A percentile compares a stretch with the other conserved stretches of the same genome.
Conservation (phyloP, 2,113 vertebrate genomes). For the Agapornis roseicollis region DNA sequence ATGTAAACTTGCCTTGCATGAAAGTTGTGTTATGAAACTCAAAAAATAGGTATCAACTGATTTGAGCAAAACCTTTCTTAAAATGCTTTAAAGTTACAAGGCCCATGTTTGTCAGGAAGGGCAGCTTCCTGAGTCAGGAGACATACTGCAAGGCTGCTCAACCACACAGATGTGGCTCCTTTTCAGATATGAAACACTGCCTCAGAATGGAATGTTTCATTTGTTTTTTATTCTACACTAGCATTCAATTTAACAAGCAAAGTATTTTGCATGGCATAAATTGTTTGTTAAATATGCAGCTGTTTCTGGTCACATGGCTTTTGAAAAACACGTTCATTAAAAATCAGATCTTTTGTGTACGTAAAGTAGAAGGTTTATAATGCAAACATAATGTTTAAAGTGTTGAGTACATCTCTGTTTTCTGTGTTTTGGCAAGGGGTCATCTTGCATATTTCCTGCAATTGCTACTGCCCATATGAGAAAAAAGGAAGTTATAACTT, state of each 20-base stretch:
- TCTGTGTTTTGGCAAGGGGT: background rate
- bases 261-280: background rate
- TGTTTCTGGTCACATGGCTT: background rate
- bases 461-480: background rate
- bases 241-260: background rate
- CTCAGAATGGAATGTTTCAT: background rate
- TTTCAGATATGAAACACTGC: background rate
- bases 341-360: background rate
- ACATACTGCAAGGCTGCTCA: background rate
- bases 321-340: background rate
- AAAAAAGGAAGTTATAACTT: background rate
- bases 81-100: background rate
- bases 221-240: background rate
- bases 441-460: slow-evolving; percentile 20
- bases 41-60: background rate
- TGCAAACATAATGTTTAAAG: background rate
- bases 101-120: background rate
- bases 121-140: background rate
- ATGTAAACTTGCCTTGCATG: background rate
- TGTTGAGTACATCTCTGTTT: background rate
- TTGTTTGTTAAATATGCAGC: background rate
- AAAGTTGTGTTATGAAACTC: background rate
- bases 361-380: background rate
- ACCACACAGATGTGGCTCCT: accelerated
- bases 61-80: background rate